Evolutionary conservation across 2,113 vertebrate species (phyloP).

Genomic region (Theropithecus gelada): DNA sequence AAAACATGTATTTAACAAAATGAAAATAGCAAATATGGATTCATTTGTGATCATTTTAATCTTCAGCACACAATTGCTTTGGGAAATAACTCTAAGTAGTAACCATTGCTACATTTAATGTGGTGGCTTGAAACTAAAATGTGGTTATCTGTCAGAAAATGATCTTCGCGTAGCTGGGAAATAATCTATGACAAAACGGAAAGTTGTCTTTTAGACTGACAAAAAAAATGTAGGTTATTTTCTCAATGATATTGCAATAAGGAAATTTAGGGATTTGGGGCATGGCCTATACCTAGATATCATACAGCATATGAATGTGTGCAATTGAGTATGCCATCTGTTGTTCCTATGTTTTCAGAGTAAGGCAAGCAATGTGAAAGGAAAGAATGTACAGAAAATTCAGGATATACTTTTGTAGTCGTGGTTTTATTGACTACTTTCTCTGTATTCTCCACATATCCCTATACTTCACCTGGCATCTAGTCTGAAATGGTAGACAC

Average conservation of each 20-base stretch:
- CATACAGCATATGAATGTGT: neutral
- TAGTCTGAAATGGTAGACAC: neutral
- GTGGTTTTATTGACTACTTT: neutral
- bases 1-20: neutral
- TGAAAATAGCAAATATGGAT: neutral
- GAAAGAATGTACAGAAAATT: neutral
- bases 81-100: neutral
- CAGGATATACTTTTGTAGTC: neutral
- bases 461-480: neutral
- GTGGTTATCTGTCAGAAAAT: neutral
- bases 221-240: neutral
- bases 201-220: neutral
- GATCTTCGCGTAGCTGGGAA: neutral
- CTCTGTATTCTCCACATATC: neutral
- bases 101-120: neutral
- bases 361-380: neutral
- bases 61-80: neutral
- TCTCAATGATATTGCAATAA: neutral
- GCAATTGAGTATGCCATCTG: neutral
- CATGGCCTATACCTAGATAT: neutral
- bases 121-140: neutral
- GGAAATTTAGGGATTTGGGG: neutral
- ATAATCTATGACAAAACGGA: neutral
- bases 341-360: neutral
- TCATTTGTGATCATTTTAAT: neutral